Conservation (phyloP, 2,113 vertebrate species). For the Mormyrus iriodes region DNA sequence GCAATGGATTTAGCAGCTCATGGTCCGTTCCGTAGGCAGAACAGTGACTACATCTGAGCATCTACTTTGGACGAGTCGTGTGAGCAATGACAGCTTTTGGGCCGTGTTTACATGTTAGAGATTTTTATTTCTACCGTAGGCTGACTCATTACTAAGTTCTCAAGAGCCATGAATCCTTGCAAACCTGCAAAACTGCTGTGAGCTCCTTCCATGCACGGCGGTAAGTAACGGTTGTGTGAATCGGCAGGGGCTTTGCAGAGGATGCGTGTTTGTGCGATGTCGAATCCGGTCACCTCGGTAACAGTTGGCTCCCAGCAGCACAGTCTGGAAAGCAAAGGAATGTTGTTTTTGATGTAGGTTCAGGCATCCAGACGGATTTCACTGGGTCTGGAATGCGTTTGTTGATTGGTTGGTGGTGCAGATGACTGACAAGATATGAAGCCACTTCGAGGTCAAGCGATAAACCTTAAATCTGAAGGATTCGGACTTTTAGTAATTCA, state of each 20-base stretch:
- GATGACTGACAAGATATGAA: neutral
- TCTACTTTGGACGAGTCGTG: neutral
- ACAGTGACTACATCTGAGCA: neutral
- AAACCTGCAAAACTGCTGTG: neutral
- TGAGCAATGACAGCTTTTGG: neutral
- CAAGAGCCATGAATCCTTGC: neutral
- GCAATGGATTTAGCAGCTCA: neutral
- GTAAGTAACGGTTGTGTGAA: neutral
- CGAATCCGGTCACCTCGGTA: neutral
- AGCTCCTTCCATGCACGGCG: neutral
- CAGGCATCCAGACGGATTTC: neutral
- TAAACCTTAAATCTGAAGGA: neutral
- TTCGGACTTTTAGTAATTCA: neutral
- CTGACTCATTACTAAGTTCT: neutral
- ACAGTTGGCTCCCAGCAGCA: neutral
- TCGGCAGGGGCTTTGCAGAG: neutral
- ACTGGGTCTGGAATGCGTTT: neutral
- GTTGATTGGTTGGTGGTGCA: neutral
- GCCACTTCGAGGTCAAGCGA: neutral
- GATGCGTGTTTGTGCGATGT: neutral
- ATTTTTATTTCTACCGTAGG: neutral
- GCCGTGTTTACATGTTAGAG: neutral
- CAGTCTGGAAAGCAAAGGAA: neutral
- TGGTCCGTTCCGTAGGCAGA: neutral
- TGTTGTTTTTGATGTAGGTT: neutral